Evolutionary conservation across 2,888 invertebrate species (phyloP).

Genomic region (Drosophila gaucha): DNA sequence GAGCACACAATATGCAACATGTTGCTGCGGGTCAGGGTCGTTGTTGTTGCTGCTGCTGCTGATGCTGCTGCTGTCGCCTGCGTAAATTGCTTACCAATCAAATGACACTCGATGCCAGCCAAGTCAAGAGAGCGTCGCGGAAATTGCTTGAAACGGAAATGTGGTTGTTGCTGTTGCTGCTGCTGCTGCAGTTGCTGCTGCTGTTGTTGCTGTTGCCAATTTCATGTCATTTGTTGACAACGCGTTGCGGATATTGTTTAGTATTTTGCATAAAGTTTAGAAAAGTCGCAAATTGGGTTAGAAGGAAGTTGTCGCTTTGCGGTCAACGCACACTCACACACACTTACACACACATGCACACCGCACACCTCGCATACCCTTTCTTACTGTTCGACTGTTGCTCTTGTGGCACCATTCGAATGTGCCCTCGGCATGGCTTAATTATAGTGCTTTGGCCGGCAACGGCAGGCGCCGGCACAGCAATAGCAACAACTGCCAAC

Average conservation of each 20-base stretch:
- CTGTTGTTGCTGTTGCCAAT: constrained; percentile 63
- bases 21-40: constrained; percentile 75
- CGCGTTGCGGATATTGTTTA: constrained; percentile 78
- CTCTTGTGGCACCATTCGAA: constrained; percentile 56
- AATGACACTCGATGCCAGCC: constrained; percentile 60
- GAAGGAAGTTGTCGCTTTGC: constrained; percentile 70
- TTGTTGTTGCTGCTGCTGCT: constrained; percentile 35
- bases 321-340: constrained; percentile 9
- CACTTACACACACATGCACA: not conserved
- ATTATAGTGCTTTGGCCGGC: constrained; percentile 83
- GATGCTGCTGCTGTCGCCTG: constrained; percentile 40
- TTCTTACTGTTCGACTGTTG: constrained; percentile 26
- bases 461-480: constrained; percentile 66
- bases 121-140: constrained; percentile 61
- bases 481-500: constrained; percentile 58
- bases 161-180: constrained; percentile 58
- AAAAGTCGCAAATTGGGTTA: constrained; percentile 63
- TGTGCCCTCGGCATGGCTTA: constrained; percentile 83
- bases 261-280: constrained; percentile 68
- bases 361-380: not conserved
- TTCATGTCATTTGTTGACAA: constrained; percentile 78
- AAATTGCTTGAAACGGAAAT: constrained; percentile 81
- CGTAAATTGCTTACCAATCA: constrained; percentile 76
- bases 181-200: constrained; percentile 29
- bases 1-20: constrained; percentile 63